Base-by-base conservation (phyloP, 2,888 invertebrate species). In the Trisateles emortualis region DNA sequence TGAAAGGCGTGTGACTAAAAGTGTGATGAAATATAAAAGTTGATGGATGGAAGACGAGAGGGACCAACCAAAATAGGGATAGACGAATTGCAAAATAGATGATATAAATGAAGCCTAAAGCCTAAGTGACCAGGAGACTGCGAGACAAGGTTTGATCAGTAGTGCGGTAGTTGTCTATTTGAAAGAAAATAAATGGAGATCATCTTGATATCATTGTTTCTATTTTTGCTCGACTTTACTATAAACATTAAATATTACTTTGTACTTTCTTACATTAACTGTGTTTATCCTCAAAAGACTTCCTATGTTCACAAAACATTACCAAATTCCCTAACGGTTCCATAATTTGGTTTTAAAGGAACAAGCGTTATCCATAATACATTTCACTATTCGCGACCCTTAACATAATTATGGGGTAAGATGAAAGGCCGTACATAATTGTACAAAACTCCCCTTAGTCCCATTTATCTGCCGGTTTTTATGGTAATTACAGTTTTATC, bases 401-500 rank as follows among this genome's bases (percentile, higher is more conserved):
- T 62, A 65, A 83, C 74, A 78, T 77, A 79, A 82, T 84, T 83
- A 86, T 80, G 79, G 84, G 79, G 79, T 72, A 56, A 80, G 79
- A 78, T 82, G 80, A 82, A 81, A 78, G 79, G 75, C 68, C 78
- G 43, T 54, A 68, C 53, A 69, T 72, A 71, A 71, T 72, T 64
- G 66, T 63, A 57, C 57, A 57, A 69, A 66, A 69, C 72, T 68
- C 74, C 76, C 67, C 65, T 55, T 36, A 46, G 45, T 30, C 29
- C 39, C 71, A 62, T 67, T 71, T 64, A 67, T 71, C 59, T 85
- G 79, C 57, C 84, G 78, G 83, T 89, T 88, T 89, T 90, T 89
- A 89, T 88, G 88, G 81, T 89, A 88, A 90, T 90, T 85, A 84
- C 83, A 76, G 76, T 86, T 88, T 89, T 87, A 87, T 87, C 73